phyloP scores from a whole-genome alignment of 2,797 vertebrate species.

The Clarias fuscus region DNA sequence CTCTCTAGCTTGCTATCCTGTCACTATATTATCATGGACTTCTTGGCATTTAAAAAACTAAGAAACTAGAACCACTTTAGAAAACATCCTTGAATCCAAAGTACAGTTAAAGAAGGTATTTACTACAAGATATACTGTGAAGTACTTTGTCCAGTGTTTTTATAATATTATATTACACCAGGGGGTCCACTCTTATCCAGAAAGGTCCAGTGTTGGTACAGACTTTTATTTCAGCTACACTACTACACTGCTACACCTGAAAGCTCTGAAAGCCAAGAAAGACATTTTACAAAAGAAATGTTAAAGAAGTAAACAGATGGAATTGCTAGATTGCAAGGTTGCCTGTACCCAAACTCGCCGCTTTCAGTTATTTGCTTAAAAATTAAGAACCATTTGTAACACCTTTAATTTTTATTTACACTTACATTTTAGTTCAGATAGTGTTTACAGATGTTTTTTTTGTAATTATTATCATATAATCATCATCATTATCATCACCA shows the following conservation, averaged over 20 bases:
- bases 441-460: neutral
- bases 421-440: neutral
- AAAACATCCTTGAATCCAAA: neutral
- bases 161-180: neutral
- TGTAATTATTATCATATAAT: neutral
- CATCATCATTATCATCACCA: neutral
- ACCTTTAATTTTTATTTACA: neutral
- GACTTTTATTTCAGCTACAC: no score
- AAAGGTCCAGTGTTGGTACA: neutral
- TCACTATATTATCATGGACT: neutral
- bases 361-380: neutral
- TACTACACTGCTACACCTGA: no score
- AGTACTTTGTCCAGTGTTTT: neutral
- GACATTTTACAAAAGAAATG: no score
- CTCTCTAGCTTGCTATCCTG: neutral
- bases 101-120: neutral
- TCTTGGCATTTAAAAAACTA: no score
- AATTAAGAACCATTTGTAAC: neutral
- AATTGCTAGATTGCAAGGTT: no score
- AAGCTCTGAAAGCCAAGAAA: no score
- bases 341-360: no score
- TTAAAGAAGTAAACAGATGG: no score
- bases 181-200: no score
- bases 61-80: neutral
- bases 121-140: neutral